Percentiles rank a stretch among this genome's conserved stretches.
Evolutionary conservation across 2,797 vertebrate species (phyloP).

Genomic region (Paguma larvata): DNA sequence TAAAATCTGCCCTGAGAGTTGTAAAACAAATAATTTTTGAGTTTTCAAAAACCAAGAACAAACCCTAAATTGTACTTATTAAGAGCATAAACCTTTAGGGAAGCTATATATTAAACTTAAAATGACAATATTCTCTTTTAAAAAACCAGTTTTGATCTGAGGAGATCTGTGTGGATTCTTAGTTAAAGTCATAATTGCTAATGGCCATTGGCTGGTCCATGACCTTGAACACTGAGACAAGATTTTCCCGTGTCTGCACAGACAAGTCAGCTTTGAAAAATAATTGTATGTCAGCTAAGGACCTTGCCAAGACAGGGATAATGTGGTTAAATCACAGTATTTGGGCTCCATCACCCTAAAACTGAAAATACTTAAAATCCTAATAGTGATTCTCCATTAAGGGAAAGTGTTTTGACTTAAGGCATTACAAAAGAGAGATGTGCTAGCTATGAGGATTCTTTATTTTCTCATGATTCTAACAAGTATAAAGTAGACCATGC

Average conservation of each 20-base stretch:
- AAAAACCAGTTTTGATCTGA: background rate
- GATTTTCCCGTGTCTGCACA: background rate
- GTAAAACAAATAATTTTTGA: background rate
- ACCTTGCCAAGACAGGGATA: background rate
- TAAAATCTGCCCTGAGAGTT: constrained; percentile 5
- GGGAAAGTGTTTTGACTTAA: constrained; percentile 35
- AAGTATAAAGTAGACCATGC: background rate
- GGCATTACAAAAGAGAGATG: background rate
- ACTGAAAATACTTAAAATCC: constrained; percentile 30
- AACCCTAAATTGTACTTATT: background rate
- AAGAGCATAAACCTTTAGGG: background rate
- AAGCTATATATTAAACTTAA: constrained; percentile 16
- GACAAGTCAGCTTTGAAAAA: constrained; percentile 49
- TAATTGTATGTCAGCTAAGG: background rate
- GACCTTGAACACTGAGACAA: background rate
- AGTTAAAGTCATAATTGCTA: background rate
- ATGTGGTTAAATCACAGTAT: background rate
- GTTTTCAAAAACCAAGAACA: constrained; percentile 3
- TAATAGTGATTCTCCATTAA: background rate
- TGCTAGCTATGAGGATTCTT: background rate
- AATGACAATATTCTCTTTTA: background rate
- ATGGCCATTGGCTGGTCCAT: background rate
- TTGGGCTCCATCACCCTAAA: background rate
- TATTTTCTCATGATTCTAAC: background rate
- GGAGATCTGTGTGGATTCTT: background rate